Percentiles rank a stretch among this genome's conserved stretches.
Evolutionary conservation across 2,888 invertebrate species (phyloP).

Genomic region (Empis livida): DNA sequence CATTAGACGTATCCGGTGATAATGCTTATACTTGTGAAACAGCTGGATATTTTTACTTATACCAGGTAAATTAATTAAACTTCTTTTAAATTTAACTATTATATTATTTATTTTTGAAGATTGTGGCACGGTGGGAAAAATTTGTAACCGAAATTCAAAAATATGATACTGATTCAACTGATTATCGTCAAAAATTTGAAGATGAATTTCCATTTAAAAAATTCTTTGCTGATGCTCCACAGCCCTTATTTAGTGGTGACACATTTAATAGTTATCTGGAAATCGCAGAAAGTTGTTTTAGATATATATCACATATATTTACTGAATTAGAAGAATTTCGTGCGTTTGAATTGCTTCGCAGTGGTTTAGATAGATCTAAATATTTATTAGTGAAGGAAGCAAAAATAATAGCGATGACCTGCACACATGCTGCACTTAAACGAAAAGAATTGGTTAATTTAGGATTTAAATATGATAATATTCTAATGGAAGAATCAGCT

Average conservation of each 20-base stretch:
- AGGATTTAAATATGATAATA: conserved; percentile 96
- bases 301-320: conserved; percentile 90
- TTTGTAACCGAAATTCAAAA: conserved; percentile 42
- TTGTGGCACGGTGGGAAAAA: conserved; percentile 84
- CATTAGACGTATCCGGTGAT: conserved; percentile 73
- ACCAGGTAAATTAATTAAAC: conserved; percentile 48
- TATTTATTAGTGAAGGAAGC: conserved; percentile 97
- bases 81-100: background rate
- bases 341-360: conserved; percentile 91
- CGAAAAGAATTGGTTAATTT: conserved; percentile 90
- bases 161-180: conserved; percentile 14
- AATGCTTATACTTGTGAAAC: conserved; percentile 97
- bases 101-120: conserved; percentile 14
- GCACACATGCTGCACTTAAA: conserved; percentile 97
- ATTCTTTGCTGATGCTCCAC: conserved; percentile 88
- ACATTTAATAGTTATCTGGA: conserved; percentile 71
- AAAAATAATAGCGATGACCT: conserved; percentile 99
- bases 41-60: conserved; percentile 94
- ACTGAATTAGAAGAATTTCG: conserved; percentile 95
- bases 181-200: conserved; percentile 41
- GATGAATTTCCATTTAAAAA: conserved; percentile 86
- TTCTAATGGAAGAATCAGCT: conserved; percentile 97
- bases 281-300: conserved; percentile 85
- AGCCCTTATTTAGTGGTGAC: conserved; percentile 75
- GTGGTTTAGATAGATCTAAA: conserved; percentile 89